Evolutionary conservation across 1,140 invertebrate genomes (phyloP).

Genomic region (Coelopa frigida): DNA sequence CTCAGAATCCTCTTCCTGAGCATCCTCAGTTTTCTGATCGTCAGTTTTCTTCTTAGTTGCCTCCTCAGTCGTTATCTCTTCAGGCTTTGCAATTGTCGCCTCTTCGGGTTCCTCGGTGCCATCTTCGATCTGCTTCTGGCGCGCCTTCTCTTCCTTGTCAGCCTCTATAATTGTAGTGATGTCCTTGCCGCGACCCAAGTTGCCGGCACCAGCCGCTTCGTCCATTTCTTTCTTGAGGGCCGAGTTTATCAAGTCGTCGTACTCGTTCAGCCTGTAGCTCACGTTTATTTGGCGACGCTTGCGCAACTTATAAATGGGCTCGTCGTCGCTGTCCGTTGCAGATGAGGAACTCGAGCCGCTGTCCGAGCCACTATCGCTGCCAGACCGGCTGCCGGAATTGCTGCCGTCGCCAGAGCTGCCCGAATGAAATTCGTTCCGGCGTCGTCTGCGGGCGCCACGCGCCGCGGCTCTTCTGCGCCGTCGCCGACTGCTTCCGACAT

Average conservation of each 20-base stretch:
- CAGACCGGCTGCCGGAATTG: constrained; percentile 14
- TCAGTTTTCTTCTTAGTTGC: constrained; percentile 5
- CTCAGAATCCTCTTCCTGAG: constrained; percentile 48
- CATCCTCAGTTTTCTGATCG: constrained; percentile 24
- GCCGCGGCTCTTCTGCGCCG: constrained; percentile 21
- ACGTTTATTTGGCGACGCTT: constrained; percentile 66
- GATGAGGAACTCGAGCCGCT: constrained; percentile 38
- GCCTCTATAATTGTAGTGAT: constrained; percentile 82
- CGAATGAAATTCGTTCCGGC: constrained; percentile 25
- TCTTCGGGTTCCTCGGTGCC: constrained; percentile 41
- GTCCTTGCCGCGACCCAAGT: constrained; percentile 78
- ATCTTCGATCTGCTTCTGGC: constrained; percentile 24
- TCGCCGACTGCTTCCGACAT: constrained; percentile 35
- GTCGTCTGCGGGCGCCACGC: constrained; percentile 26
- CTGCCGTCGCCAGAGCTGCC: constrained; percentile 31
- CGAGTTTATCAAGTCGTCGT: constrained; percentile 87
- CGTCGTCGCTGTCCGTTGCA: constrained; percentile 54
- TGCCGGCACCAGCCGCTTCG: constrained; percentile 64
- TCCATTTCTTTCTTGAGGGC: constrained; percentile 78
- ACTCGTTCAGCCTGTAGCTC: constrained; percentile 84
- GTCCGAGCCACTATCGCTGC: neutral
- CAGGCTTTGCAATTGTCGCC: constrained; percentile 10
- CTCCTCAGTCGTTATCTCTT: neutral
- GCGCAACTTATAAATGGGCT: constrained; percentile 74
- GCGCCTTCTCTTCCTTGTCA: constrained; percentile 59